phyloP scores from a whole-genome alignment of 2,113 vertebrate species.

The Hyaena hyaena region DNA sequence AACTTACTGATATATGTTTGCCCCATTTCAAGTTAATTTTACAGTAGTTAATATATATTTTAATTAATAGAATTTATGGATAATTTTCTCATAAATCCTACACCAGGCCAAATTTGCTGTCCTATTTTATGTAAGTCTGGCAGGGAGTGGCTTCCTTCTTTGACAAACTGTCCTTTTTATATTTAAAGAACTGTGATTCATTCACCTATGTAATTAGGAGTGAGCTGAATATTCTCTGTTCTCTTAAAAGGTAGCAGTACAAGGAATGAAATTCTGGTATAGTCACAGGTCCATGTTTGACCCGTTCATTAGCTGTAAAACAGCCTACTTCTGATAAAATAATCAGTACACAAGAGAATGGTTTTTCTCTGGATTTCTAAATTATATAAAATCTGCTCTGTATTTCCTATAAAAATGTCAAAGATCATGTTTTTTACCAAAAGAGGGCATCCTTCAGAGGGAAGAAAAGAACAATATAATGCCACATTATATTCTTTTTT shows the following conservation, averaged over 20 bases:
- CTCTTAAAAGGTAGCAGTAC: neutral
- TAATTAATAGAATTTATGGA: constrained; percentile 40
- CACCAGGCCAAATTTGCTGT: neutral
- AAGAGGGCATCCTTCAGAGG: neutral
- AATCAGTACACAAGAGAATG: neutral
- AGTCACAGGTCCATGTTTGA: neutral
- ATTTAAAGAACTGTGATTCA: constrained; percentile 47
- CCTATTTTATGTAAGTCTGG: constrained; percentile 29
- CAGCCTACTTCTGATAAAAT: neutral
- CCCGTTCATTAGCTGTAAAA: neutral
- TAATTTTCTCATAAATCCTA: constrained; percentile 46
- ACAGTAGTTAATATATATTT: neutral
- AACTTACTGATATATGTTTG: neutral
- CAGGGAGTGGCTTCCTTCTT: neutral
- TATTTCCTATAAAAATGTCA: neutral
- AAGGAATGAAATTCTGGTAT: neutral
- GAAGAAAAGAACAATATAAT: neutral
- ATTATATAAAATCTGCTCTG: neutral
- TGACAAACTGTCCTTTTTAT: constrained; percentile 42
- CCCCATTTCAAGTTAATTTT: neutral
- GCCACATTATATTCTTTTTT: neutral
- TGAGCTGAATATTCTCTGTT: neutral
- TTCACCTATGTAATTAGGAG: constrained; percentile 13
- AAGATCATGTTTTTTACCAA: neutral
- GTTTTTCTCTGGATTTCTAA: neutral